Evolutionary conservation across 2,113 vertebrate species (phyloP).

Genomic region (Calyptomena viridis): DNA sequence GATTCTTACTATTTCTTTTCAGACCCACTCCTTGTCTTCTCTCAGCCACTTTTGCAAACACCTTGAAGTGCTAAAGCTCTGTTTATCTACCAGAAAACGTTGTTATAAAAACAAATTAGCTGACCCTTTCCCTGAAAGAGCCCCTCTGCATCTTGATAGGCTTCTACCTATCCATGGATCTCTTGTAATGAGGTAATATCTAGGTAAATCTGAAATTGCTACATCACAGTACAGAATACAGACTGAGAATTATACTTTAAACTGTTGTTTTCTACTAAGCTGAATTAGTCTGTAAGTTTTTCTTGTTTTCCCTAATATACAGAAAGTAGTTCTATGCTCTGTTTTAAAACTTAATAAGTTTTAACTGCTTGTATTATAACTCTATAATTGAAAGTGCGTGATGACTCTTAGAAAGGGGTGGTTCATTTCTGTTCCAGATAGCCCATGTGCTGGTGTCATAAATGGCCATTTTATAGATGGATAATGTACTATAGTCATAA

Average conservation of each 20-base stretch:
- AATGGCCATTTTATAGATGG: conserved; percentile 81
- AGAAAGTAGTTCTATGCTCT: conserved; percentile 10
- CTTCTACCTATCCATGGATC: background rate
- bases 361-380: conserved; percentile 55
- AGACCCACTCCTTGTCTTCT: background rate
- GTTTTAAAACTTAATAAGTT: conserved; percentile 48
- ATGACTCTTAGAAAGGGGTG: conserved; percentile 63
- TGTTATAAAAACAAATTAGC: background rate
- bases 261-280: background rate
- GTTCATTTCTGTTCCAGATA: conserved; percentile 60
- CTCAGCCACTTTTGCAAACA: background rate
- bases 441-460: conserved; percentile 66
- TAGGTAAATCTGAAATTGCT: background rate
- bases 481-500: conserved; percentile 80
- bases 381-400: conserved; percentile 52
- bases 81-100: background rate
- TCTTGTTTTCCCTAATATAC: conserved; percentile 6
- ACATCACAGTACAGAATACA: background rate
- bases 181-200: background rate
- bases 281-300: background rate
- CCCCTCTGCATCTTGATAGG: background rate
- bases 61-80: background rate
- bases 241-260: background rate
- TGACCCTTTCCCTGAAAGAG: background rate
- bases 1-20: background rate